Base-by-base conservation (phyloP, 2,888 invertebrate genomes). In the Epistrophe grossulariae region DNA sequence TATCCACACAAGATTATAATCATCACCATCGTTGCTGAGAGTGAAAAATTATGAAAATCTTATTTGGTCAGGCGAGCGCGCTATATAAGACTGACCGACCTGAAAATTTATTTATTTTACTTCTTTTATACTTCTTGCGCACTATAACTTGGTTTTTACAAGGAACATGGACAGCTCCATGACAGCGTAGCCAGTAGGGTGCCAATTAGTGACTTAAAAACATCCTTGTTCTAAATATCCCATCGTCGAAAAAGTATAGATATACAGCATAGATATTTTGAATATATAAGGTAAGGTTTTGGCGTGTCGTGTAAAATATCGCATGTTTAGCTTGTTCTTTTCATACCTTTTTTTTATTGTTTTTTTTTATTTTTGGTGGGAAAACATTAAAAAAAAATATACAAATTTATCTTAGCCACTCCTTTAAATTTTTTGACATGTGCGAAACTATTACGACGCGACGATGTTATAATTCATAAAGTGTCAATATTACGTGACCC, bases 181-280 rank as follows among this genome's bases (percentile, higher is more conserved):
- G 90, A 90, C 90, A 90, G 89, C 83, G 17, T 60, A 62, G 89
- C 85, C 90, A 89, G 90, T 90, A 89, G 90, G 90, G 90, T 90
- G 90, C 90, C 90, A 90, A 90, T 90, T 90, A 90, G 90, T 89
- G 57, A 48, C 55, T 73, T 74, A 40, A 84, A n/a, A 55, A 80
- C 79, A 88, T 84, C 84, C 79, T 80, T 84, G 77, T 88, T 84
- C 83, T 62, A 50, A 68, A 70, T 64, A 74, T 31, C 66, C 59
- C 31, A 57, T 57, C 59, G 59, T 59, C 17, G 59, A 10, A 59
- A 59, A 59, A 28, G 15, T 28, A 55, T 28, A 55, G n/a, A 17
- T 35, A 13, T 4, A 17, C 11, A 15, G 5, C 15, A 7, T 10
- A 57, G 19, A 19, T 50, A 28, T 9, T 28, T 55, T 28, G 8